Conservation (phyloP, 2,113 vertebrate genomes). For the Eclectus roratus region DNA sequence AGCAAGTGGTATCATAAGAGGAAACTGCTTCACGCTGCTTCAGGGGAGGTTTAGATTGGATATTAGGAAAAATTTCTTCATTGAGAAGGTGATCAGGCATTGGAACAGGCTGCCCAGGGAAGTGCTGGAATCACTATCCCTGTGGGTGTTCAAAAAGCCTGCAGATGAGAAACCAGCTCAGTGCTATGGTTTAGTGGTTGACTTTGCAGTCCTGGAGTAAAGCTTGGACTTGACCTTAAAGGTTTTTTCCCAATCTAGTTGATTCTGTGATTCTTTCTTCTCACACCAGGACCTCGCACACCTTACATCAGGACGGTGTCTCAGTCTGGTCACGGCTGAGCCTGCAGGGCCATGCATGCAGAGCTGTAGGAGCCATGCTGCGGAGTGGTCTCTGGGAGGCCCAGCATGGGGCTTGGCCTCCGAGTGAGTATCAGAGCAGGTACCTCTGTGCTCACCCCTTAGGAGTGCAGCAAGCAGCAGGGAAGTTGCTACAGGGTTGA, state of each 20-base stretch:
- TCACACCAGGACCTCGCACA: neutral
- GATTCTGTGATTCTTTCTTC: neutral
- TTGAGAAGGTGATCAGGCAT: neutral
- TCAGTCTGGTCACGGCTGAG: neutral
- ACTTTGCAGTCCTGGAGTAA: neutral
- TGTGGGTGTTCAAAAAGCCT: neutral
- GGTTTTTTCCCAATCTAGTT: neutral
- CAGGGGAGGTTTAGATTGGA: neutral
- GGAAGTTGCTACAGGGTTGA: neutral
- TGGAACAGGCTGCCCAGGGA: neutral
- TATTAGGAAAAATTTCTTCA: neutral
- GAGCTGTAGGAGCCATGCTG: neutral
- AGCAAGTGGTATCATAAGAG: neutral
- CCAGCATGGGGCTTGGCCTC: neutral
- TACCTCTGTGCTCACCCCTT: neutral
- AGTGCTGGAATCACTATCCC: neutral
- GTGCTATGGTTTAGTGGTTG: neutral
- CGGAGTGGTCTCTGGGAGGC: neutral
- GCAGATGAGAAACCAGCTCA: neutral
- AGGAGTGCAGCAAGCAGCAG: accelerated
- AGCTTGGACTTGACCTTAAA: neutral
- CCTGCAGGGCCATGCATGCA: neutral
- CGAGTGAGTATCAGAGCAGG: neutral
- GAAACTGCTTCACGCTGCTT: neutral
- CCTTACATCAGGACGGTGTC: neutral